Conservation (phyloP, 2,113 vertebrate species). For the Pseudois nayaur region DNA sequence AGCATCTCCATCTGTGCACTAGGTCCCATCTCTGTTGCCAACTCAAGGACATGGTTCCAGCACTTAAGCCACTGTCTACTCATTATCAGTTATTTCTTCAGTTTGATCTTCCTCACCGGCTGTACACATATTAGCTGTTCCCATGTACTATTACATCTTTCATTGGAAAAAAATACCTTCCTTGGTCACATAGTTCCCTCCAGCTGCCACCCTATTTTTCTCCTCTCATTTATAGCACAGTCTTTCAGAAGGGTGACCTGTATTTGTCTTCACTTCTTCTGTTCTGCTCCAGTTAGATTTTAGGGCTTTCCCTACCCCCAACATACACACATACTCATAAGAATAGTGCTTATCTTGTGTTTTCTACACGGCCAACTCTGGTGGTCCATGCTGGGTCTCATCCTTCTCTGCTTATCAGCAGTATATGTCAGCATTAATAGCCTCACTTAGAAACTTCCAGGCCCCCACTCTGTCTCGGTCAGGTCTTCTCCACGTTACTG, state of each 20-base stretch:
- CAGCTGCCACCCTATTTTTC: neutral
- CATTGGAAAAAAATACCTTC: neutral
- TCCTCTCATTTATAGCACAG: neutral
- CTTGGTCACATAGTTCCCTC: neutral
- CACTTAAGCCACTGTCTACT: neutral
- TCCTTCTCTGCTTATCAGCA: neutral
- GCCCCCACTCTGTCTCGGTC: neutral
- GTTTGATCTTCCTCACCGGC: neutral
- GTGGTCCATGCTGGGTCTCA: neutral
- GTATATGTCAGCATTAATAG: neutral
- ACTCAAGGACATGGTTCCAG: neutral
- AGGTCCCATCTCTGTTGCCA: neutral
- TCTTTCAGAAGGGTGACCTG: neutral
- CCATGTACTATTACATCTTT: neutral
- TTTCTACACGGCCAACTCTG: neutral
- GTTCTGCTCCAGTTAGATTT: neutral
- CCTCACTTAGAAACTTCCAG: neutral
- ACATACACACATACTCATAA: neutral
- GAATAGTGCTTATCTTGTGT: neutral
- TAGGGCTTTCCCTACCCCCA: neutral
- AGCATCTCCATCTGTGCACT: neutral
- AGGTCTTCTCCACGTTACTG: neutral
- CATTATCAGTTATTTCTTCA: neutral
- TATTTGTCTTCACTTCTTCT: neutral
- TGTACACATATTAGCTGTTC: neutral